Base-by-base conservation (phyloP, 2,888 invertebrate genomes). In the Drosophila prostipennis region DNA sequence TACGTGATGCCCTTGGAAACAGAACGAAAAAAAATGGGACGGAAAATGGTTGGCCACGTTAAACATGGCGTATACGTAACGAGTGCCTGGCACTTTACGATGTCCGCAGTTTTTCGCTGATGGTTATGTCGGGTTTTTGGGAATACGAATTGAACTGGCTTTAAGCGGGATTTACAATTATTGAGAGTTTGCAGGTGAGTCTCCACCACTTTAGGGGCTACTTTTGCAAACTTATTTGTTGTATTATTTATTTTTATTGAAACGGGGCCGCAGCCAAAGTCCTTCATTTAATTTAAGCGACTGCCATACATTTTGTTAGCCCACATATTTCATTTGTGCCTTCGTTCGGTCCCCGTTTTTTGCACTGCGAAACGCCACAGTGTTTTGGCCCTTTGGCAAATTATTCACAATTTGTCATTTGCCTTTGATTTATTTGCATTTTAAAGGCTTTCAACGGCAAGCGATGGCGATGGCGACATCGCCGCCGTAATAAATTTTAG, bases 341-440 rank as follows among this genome's bases (percentile, higher is more conserved):
- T 19, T 19, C 19, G 19, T 2, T 19, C 19, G 3, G 19, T 19
- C 39, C 51, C 13, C 39, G n/a, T 34, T 53, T 29, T n/a, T 37
- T 23, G 26, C 26, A 26, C 26, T 26, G 26, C 54, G 54, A 16
- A 48, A 11, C 46, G 48, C 48, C 32, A 42, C 61, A 46, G 61
- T 57, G 64, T 69, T 74, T 70, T 78, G 72, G 85, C 76, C 80
- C 74, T 78, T 79, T 85, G 78, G 87, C 86, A 84, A 84, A 84
- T 84, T 87, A 84, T 84, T 88, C 88, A 87, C 84, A 84, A 84
- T 84, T 84, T 84, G 84, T 84, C 84, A 84, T 87, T 84, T 86
- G 84, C 86, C 84, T 84, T 84, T 84, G 84, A 84, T 84, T 84
- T 84, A 84, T 84, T 87, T 84, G 88, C 88, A 84, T 84, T 84